A percentile compares a stretch with the other conserved stretches of the same genome.
Evolutionary conservation across 2,113 vertebrate genomes (phyloP).

Genomic region (Tringa solitaria): DNA sequence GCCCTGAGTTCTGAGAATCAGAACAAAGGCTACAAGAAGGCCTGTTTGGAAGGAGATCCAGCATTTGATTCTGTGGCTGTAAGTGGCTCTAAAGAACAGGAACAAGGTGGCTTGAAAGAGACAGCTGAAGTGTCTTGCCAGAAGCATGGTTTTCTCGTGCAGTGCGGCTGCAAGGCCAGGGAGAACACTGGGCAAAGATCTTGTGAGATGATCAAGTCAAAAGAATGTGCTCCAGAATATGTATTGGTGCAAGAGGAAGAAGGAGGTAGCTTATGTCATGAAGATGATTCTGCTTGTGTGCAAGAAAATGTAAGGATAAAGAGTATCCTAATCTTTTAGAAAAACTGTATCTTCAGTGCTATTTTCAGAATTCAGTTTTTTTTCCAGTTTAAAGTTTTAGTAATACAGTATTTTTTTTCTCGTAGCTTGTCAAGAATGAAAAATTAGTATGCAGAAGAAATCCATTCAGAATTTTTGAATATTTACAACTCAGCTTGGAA

Average conservation of each 20-base stretch:
- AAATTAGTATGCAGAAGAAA: conserved; percentile 80
- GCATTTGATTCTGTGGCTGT: neutral
- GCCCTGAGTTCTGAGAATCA: neutral
- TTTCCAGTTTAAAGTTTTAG: neutral
- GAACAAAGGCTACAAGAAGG: neutral
- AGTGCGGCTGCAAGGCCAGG: neutral
- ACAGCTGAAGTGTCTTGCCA: neutral
- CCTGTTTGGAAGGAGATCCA: conserved; percentile 25
- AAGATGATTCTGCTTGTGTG: neutral
- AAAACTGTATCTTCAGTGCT: neutral
- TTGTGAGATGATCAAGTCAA: neutral
- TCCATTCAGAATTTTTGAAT: conserved; percentile 84
- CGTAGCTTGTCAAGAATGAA: conserved; percentile 50
- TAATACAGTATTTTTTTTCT: neutral
- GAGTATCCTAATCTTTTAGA: neutral
- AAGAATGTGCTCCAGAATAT: conserved; percentile 50
- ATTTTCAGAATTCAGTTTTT: neutral
- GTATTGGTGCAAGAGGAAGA: conserved; percentile 77
- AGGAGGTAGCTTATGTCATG: neutral
- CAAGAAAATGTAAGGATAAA: conserved; percentile 41
- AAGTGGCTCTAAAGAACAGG: neutral
- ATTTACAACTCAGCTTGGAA: conserved; percentile 90
- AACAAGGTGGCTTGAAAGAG: neutral
- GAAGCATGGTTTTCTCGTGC: neutral
- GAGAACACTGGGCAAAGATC: neutral